Percentiles rank a stretch among this genome's conserved stretches.
Evolutionary conservation across 2,797 vertebrate genomes (phyloP).

Genomic region (Fringilla coelebs): DNA sequence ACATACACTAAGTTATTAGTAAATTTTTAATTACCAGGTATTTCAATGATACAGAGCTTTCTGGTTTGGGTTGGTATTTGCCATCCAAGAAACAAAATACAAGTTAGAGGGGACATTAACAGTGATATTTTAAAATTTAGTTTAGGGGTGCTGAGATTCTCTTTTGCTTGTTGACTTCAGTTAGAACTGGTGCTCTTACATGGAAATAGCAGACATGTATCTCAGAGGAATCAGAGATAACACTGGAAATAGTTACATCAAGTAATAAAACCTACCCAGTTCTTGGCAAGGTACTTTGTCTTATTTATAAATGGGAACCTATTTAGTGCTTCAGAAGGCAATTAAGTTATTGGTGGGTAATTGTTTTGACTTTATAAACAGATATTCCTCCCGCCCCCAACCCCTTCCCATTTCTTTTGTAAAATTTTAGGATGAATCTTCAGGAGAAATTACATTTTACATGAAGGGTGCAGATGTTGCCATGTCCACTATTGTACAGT

Average conservation of each 20-base stretch:
- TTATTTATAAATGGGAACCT: neutral
- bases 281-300: neutral
- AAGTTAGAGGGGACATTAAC: neutral
- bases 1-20: neutral
- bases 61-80: neutral
- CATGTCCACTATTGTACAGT: constrained; percentile 96
- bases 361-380: neutral
- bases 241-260: neutral
- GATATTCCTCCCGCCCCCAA: rapidly evolving
- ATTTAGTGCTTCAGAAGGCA: neutral
- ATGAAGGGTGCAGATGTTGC: constrained; percentile 97
- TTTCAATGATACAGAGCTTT: neutral
- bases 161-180: neutral
- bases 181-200: neutral
- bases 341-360: neutral
- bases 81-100: neutral
- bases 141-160: neutral
- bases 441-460: constrained; percentile 94
- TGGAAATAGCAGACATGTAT: neutral
- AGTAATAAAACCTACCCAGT: neutral
- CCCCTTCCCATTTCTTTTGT: neutral
- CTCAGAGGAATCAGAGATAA: neutral
- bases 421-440: constrained; percentile 86
- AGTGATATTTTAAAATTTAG: neutral
- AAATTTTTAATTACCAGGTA: neutral